Evolutionary conservation across 1,140 invertebrate genomes (phyloP).

Genomic region (Aleiodes sp.): DNA sequence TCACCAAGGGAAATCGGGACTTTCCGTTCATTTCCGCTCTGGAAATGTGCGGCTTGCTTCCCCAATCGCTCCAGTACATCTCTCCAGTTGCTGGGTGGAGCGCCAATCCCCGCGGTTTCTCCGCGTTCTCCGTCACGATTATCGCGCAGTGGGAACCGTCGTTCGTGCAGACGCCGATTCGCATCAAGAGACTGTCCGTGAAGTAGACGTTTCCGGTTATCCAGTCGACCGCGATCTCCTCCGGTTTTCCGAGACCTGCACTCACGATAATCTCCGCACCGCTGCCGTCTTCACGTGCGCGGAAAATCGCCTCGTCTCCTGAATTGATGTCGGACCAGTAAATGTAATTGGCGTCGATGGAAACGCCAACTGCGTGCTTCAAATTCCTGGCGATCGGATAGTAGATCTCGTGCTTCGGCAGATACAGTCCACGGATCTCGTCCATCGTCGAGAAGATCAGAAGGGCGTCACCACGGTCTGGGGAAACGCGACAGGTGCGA

Average conservation of each 20-base stretch:
- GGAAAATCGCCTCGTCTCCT: conserved; percentile 74
- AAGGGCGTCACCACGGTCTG: conserved; percentile 69
- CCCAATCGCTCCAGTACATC: conserved; percentile 91
- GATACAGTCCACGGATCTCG: conserved; percentile 66
- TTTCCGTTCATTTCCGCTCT: conserved; percentile 87
- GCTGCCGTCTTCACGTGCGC: conserved; percentile 68
- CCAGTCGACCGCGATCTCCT: conserved; percentile 85
- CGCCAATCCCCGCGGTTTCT: conserved; percentile 73
- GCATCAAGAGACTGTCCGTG: conserved; percentile 75
- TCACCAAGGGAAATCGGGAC: conserved; percentile 61
- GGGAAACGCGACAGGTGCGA: conserved; percentile 74
- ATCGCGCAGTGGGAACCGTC: conserved; percentile 73
- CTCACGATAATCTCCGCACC: conserved; percentile 67
- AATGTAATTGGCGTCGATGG: conserved; percentile 72
- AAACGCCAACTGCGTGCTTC: conserved; percentile 73
- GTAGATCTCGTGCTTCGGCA: conserved; percentile 59
- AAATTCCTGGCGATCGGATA: conserved; percentile 64
- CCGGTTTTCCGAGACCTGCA: conserved; percentile 72
- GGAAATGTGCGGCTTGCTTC: conserved; percentile 76
- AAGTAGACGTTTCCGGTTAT: conserved; percentile 83
- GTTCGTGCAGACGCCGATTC: conserved; percentile 78
- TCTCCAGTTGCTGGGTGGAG: conserved; percentile 72
- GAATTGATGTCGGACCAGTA: conserved; percentile 79
- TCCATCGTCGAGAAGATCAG: conserved; percentile 71
- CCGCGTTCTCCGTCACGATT: conserved; percentile 67